These are phyloP conservation scores for Morpho helenor DNA, from an alignment of 2,888 invertebrate genomes.

Conservation along the genomic window DNA sequence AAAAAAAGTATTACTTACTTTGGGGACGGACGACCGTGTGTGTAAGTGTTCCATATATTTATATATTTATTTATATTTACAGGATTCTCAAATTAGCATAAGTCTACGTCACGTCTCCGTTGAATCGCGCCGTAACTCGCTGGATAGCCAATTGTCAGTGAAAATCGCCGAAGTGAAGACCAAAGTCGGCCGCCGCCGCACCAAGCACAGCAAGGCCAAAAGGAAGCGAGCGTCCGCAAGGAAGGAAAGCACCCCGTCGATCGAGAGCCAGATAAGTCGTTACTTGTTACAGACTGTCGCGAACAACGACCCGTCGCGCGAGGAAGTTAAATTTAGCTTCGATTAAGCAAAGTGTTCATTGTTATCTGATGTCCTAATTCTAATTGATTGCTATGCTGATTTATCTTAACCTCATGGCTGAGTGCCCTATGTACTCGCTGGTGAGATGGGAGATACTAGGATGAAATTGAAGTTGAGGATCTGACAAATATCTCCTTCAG, in stretches of 20 bases:
- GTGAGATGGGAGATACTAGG: no score
- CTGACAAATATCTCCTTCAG: no score
- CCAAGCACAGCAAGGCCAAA: slow-evolving; percentile 66
- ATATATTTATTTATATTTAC: not conserved
- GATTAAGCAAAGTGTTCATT: slow-evolving; percentile 38
- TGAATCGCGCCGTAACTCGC: slow-evolving; percentile 91
- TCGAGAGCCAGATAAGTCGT: slow-evolving; percentile 87
- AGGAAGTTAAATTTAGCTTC: slow-evolving; percentile 72
- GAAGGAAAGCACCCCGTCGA: slow-evolving; percentile 87
- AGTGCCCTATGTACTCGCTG: no score
- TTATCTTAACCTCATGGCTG: no score
- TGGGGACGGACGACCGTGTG: no score
- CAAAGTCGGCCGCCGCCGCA: slow-evolving; percentile 78
- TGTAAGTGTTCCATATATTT: not conserved
- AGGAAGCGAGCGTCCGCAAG: slow-evolving; percentile 62
- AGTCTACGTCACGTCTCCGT: slow-evolving; percentile 90
- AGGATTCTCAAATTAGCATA: slow-evolving; percentile 86
- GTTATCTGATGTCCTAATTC: not conserved
- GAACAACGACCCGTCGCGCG: slow-evolving; percentile 76
- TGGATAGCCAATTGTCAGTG: slow-evolving; percentile 92
- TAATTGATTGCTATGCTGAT: not conserved
- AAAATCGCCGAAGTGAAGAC: slow-evolving; percentile 92
- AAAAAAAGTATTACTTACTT: no score
- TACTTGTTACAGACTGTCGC: slow-evolving; percentile 82
- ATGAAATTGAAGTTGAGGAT: no score